phyloP scores from a whole-genome alignment of 1,140 invertebrate genomes.

The Trichoplusia ni region DNA sequence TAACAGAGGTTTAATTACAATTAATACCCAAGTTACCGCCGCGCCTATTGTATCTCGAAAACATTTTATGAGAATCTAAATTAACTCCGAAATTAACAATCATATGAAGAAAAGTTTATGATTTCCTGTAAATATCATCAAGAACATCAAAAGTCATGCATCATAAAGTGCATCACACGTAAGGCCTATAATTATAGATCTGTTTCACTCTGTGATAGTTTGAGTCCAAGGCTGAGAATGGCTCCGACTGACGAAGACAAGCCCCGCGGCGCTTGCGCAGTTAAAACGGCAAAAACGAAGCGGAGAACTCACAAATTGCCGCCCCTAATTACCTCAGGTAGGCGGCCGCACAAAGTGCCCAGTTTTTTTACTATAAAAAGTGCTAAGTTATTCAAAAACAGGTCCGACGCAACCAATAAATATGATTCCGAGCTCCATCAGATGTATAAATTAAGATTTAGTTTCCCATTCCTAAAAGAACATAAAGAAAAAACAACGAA shows the following conservation, averaged over 20 bases:
- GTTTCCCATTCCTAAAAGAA: slow-evolving; percentile 19
- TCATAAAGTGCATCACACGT: slow-evolving; percentile 14
- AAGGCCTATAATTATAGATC: slow-evolving; percentile 9
- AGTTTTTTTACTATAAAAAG: slow-evolving; percentile 41
- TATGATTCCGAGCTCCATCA: slow-evolving; percentile 28
- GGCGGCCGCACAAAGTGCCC: slow-evolving; percentile 35
- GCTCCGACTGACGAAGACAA: not conserved
- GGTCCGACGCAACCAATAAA: slow-evolving; percentile 34
- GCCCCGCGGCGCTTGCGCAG: slow-evolving; percentile 37
- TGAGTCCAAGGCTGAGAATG: slow-evolving; percentile 8
- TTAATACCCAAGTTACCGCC: not conserved
- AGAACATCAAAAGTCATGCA: slow-evolving; percentile 1
- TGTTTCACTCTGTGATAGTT: slow-evolving; percentile 18
- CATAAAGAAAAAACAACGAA: slow-evolving; percentile 11
- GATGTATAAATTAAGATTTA: slow-evolving; percentile 29
- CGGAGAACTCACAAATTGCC: slow-evolving; percentile 44
- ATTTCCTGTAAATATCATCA: not conserved
- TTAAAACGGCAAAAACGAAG: slow-evolving; percentile 37
- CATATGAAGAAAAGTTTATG: too few relatives aligned
- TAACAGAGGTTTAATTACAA: not conserved
- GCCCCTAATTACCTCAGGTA: slow-evolving; percentile 52
- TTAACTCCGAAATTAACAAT: too few relatives aligned
- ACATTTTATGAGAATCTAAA: too few relatives aligned
- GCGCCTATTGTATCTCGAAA: too few relatives aligned
- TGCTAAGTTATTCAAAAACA: slow-evolving; percentile 50